Percentiles rank a stretch among this genome's conserved stretches.
Conservation (phyloP, 2,113 vertebrate genomes). For the Forbesichthys agassizii region DNA sequence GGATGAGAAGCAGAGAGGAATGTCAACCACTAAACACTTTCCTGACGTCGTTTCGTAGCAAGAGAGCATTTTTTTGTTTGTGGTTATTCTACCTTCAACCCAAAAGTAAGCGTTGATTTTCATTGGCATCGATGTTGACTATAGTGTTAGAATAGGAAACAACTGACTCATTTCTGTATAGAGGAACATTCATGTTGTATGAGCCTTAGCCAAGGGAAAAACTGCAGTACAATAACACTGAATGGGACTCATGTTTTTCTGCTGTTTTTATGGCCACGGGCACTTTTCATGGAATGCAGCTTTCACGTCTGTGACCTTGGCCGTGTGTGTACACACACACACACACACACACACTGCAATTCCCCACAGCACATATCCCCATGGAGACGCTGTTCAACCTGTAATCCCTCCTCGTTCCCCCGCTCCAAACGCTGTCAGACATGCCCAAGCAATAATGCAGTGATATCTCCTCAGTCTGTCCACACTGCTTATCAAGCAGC, state of each 20-base stretch:
- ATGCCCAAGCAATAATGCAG: not conserved
- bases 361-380: not conserved
- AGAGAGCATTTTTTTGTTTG: no score
- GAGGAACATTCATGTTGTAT: slow-evolving; percentile 35
- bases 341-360: slow-evolving; percentile 10
- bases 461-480: slow-evolving; percentile 22
- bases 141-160: slow-evolving; percentile 29
- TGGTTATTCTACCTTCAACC: no score
- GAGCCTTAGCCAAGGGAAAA: slow-evolving; percentile 49
- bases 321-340: slow-evolving; percentile 6
- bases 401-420: not conserved
- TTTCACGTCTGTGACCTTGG: slow-evolving; percentile 46
- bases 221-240: slow-evolving; percentile 37
- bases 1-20: no score
- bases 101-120: slow-evolving; percentile 23
- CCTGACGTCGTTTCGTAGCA: no score
- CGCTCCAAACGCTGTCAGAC: slow-evolving; percentile 16
- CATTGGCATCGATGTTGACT: slow-evolving; percentile 27
- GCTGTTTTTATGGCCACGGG: slow-evolving; percentile 45
- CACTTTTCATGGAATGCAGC: slow-evolving; percentile 46
- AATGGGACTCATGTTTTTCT: slow-evolving; percentile 31
- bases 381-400: slow-evolving; percentile 15
- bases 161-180: slow-evolving; percentile 53
- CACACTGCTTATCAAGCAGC: not conserved
- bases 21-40: no score